Evolutionary conservation across 2,113 vertebrate species (phyloP), one percentile per base, ranked within the genome.

Genomic region (Elanoides forficatus): DNA sequence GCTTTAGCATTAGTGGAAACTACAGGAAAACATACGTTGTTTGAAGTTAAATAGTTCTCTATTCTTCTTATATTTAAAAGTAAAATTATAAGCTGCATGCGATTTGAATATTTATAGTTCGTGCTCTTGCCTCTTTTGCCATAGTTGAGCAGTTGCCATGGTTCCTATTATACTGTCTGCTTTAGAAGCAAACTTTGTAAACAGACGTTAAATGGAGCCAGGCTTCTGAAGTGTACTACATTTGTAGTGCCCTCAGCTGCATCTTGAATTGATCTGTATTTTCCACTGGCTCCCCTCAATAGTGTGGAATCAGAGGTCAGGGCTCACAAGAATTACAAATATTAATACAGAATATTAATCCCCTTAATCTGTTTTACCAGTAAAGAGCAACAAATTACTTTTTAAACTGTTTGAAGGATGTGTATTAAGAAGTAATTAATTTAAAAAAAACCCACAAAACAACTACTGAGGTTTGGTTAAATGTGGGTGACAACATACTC

Each of bases 61-160:
- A 55, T 68, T 82, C 30, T 8, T 82, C 30, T 9, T 45, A 17
- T 71, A 72, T 87, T 90, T 90, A 60, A 92, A 96, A 88, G 71
- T 75, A 79, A 93, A 88, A 93, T 85, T 43, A 38, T 29, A 67
- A 87, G 32, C 18, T 78, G 78, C 66, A 52, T 92, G 40, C 7
- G 56, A 27, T 93, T 92, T 85, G 81, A 94, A 88, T 95, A 96
- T 92, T 95, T 94, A 75, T 71, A 80, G n/a, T 81, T 94, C 30
- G 34, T 75, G 30, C 34, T 85, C 73, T 79, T 85, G 43, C 47
- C 23, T 85, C 88, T 92, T 96, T 75, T 85, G 48, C 78, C 40
- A 11, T 22, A 68, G 66, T 21, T 68, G 66, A 94, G 71, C 53
- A 25, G 94, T 94, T 96, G 47, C 71, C 43, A 92, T 95, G 90